These are phyloP conservation scores for Nothura maculosa DNA, from an alignment of 2,797 vertebrate species.

Conservation along the genomic window DNA sequence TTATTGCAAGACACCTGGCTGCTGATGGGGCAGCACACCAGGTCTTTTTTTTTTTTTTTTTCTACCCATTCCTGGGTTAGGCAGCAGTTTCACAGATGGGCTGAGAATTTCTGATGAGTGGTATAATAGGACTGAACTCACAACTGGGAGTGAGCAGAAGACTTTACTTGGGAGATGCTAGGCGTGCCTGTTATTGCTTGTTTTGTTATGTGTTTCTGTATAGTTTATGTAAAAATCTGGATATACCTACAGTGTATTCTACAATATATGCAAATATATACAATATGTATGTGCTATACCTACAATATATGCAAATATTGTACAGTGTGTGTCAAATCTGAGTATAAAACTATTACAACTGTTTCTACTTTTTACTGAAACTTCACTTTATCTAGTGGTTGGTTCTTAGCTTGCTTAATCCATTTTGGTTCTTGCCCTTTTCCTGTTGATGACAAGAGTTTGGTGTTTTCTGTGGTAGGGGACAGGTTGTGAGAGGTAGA, in stretches of 20 bases:
- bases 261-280: not conserved
- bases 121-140: not conserved
- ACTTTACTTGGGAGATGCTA: not conserved
- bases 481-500: not conserved
- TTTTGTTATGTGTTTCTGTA: not conserved
- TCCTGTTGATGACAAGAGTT: not conserved
- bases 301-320: not conserved
- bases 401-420: not conserved
- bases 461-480: not conserved
- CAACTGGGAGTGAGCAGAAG: not conserved
- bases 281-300: too few species aligned
- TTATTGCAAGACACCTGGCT: not conserved
- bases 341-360: not conserved
- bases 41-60: not conserved
- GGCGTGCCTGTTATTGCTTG: not conserved
- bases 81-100: not conserved
- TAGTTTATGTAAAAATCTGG: not conserved
- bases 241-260: not conserved
- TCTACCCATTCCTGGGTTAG: not conserved
- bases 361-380: not conserved
- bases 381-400: not conserved
- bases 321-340: not conserved
- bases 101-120: not conserved
- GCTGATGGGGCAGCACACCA: not conserved
- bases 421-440: not conserved